A percentile compares a stretch with the other conserved stretches of the same genome.
Evolutionary conservation across 2,888 invertebrate species (phyloP).

Genomic region (Clusia tigrina): DNA sequence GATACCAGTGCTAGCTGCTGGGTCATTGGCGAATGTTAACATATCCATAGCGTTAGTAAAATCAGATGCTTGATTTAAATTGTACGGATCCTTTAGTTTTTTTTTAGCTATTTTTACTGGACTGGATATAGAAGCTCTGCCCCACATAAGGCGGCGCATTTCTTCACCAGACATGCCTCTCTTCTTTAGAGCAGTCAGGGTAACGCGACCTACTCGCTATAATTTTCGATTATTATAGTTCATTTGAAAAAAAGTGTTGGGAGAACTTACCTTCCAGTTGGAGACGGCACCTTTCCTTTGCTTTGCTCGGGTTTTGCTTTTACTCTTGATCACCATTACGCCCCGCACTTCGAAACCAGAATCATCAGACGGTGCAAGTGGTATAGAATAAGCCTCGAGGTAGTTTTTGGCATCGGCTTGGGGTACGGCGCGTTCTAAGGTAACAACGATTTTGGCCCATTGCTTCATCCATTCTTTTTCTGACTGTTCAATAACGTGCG

Average conservation of each 20-base stretch:
- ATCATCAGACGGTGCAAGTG: conserved; percentile 83
- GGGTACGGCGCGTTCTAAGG: conserved; percentile 91
- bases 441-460: conserved; percentile 99
- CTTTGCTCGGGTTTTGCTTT: conserved; percentile 93
- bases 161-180: conserved; percentile 88
- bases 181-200: conserved; percentile 81
- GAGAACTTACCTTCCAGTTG: conserved; percentile 91
- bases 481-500: conserved; percentile 96
- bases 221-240: background rate
- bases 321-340: conserved; percentile 97
- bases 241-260: background rate
- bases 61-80: conserved; percentile 52
- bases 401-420: conserved; percentile 89
- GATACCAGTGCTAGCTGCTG: conserved; percentile 44
- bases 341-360: conserved; percentile 87
- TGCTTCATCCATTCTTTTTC: conserved; percentile 98
- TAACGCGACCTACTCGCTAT: conserved; percentile 85
- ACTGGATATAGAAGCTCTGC: conserved; percentile 85
- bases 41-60: conserved; percentile 82
- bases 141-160: conserved; percentile 89
- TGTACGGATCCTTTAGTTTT: conserved; percentile 65
- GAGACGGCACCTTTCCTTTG: conserved; percentile 94
- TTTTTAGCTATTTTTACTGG: conserved; percentile 77
- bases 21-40: conserved; percentile 82
- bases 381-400: conserved; percentile 94